Conservation (phyloP, 2,113 vertebrate species). For the Trogon melanurus region DNA sequence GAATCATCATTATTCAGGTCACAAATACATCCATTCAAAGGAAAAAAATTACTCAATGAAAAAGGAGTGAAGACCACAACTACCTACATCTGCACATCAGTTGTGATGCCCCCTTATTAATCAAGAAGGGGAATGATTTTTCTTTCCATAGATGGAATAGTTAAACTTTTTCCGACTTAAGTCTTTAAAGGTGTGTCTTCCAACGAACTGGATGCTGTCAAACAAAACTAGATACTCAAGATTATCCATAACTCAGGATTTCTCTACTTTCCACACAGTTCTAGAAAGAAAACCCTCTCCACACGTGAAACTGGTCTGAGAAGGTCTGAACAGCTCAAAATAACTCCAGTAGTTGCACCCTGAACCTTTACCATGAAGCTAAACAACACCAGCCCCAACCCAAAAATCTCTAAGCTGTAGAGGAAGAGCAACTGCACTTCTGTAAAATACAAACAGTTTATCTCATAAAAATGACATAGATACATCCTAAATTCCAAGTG, state of each 20-base stretch:
- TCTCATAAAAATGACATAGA: neutral
- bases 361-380: neutral
- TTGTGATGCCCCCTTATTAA: neutral
- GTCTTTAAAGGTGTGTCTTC: neutral
- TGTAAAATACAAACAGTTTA: neutral
- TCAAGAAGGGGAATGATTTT: neutral
- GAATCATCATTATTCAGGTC: neutral
- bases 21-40: neutral
- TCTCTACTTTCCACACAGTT: neutral
- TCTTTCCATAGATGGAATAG: neutral
- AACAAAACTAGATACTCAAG: neutral
- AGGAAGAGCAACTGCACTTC: neutral
- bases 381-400: neutral
- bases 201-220: neutral
- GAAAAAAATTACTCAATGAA: neutral
- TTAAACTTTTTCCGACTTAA: neutral
- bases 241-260: neutral
- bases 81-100: neutral
- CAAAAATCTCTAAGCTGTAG: neutral
- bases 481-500: neutral
- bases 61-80: neutral
- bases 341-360: neutral
- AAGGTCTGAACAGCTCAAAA: neutral
- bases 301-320: neutral
- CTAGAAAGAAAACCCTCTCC: neutral